These are phyloP conservation scores for Argya squamiceps DNA, from an alignment of 2,797 vertebrate species.

Conservation along the genomic window DNA sequence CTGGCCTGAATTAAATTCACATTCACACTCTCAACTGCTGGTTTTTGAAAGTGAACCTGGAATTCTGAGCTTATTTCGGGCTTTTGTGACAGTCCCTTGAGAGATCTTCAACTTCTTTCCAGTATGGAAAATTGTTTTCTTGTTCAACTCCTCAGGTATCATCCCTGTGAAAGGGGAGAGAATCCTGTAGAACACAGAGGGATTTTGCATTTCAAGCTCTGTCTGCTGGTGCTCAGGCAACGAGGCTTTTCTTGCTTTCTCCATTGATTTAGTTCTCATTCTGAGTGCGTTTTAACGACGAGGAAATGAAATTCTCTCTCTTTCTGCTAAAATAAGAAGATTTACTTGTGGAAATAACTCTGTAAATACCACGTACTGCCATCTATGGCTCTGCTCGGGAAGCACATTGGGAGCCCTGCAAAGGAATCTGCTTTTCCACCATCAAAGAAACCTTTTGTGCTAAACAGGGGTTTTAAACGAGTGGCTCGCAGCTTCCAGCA, in stretches of 20 bases:
- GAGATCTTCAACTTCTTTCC: not conserved
- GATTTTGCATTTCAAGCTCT: conserved; percentile 21
- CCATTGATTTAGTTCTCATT: conserved; percentile 38
- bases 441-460: not conserved
- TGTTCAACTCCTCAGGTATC: not conserved
- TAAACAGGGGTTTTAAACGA: not conserved
- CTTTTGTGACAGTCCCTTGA: not conserved
- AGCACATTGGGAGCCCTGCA: not conserved
- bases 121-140: not conserved
- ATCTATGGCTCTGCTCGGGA: conserved; percentile 52
- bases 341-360: conserved; percentile 32
- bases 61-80: not conserved
- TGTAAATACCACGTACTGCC: conserved; percentile 56
- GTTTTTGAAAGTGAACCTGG: not conserved
- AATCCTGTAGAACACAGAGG: not conserved
- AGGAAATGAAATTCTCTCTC: not conserved
- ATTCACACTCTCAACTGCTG: fast-evolving
- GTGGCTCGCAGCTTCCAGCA: not conserved
- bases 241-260: not conserved
- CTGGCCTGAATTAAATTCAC: not conserved
- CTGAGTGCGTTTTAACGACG: not conserved
- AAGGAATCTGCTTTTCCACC: not conserved
- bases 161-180: not conserved
- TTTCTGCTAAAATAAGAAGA: conserved; percentile 44
- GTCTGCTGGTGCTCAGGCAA: not conserved